These are phyloP conservation scores for Hybognathus amarus DNA, from an alignment of 2,797 vertebrate genomes.

Conservation along the genomic window DNA sequence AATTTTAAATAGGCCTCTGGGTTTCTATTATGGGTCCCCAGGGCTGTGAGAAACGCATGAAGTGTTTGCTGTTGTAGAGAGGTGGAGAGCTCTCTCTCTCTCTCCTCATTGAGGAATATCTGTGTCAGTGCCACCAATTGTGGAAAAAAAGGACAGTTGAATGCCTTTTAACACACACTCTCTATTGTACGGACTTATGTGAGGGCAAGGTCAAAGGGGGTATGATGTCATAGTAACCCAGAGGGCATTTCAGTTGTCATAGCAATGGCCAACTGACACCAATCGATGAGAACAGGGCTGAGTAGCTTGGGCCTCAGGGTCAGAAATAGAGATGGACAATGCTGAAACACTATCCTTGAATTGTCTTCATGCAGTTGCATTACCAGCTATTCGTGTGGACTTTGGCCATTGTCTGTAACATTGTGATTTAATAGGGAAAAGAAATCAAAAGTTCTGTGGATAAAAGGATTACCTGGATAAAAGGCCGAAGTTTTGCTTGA, in stretches of 20 bases:
- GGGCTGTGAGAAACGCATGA: conserved; percentile 52
- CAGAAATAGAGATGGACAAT: conserved; percentile 60
- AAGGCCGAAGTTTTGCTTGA: not conserved
- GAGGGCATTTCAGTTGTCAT: conserved; percentile 58
- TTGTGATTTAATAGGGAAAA: not conserved
- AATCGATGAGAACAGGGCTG: conserved; percentile 57
- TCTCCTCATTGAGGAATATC: conserved; percentile 8
- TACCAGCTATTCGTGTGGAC: not conserved
- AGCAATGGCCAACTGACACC: conserved; percentile 59
- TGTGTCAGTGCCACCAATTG: conserved; percentile 25
- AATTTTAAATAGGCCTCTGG: conserved; percentile 66
- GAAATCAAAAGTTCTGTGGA: not conserved
- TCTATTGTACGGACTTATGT: conserved; percentile 24
- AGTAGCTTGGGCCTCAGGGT: conserved; percentile 56
- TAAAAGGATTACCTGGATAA: not conserved
- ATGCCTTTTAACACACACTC: conserved; percentile 29
- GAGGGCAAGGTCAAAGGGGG: conserved; percentile 59
- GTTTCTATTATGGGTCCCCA: conserved; percentile 63
- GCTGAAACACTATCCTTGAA: conserved; percentile 49
- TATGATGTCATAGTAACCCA: conserved; percentile 60
- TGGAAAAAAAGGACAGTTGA: conserved; percentile 9
- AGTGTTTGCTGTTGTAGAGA: conserved; percentile 51
- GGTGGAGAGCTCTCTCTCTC: conserved; percentile 28
- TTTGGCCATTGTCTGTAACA: not conserved
- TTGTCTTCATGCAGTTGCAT: conserved; percentile 23